Evolutionary conservation across 2,888 invertebrate species (phyloP).

Genomic region (Apodemia zela): DNA sequence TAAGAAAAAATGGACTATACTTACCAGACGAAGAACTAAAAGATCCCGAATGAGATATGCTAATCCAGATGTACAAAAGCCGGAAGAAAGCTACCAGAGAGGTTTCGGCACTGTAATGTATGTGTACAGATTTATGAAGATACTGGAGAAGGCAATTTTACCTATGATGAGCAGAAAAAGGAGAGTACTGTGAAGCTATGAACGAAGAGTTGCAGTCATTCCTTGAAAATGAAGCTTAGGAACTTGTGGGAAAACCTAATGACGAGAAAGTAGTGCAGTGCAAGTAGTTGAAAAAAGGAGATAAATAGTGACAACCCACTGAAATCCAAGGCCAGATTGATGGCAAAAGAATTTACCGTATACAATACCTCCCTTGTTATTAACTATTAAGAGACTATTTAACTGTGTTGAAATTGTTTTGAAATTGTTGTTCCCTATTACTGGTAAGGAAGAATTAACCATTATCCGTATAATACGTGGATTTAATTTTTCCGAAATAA

Average conservation of each 20-base stretch:
- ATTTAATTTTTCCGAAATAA: no score
- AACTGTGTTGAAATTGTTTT: constrained; percentile 28
- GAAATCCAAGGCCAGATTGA: constrained; percentile 24
- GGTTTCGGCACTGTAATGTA: constrained; percentile 21
- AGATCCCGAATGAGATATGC: constrained; percentile 17
- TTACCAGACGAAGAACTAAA: no score
- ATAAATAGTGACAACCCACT: constrained; percentile 28
- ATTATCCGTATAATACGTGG: constrained; percentile 21
- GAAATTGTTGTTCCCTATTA: constrained; percentile 24
- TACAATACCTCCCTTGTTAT: constrained; percentile 3
- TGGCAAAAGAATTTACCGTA: constrained; percentile 26
- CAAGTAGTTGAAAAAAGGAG: constrained; percentile 25
- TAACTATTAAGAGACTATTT: constrained; percentile 30
- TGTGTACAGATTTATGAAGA: constrained; percentile 16
- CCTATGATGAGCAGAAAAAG: constrained; percentile 24
- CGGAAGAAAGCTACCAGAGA: constrained; percentile 19
- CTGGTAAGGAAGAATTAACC: constrained; percentile 27
- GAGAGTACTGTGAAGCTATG: constrained; percentile 22
- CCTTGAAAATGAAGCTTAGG: constrained; percentile 25
- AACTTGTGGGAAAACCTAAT: constrained; percentile 20
- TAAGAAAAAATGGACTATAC: no score
- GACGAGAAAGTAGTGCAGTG: constrained; percentile 17
- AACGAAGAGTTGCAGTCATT: constrained; percentile 24
- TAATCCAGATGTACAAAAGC: background rate
- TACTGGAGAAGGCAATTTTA: constrained; percentile 16